Evolutionary conservation across 2,797 vertebrate species (phyloP).

Genomic region (Sciurus carolinensis): DNA sequence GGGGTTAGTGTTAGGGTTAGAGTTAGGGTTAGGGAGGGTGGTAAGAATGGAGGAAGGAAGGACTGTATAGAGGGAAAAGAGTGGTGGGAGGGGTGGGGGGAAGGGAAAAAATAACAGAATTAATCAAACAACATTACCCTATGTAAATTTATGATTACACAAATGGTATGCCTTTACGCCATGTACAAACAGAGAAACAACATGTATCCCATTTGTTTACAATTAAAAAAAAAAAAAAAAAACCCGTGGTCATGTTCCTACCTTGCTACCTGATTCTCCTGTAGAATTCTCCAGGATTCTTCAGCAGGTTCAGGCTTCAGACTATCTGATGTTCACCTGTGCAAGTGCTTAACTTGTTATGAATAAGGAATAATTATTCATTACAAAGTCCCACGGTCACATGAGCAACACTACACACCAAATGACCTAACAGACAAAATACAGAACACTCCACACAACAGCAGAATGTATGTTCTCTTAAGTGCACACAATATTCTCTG

Average conservation of each 20-base stretch:
- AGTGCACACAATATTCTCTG: background rate
- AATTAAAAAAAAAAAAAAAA: too few relatives aligned
- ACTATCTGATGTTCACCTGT: background rate
- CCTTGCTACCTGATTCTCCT: background rate
- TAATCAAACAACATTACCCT: too few relatives aligned
- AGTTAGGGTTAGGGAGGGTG: too few relatives aligned
- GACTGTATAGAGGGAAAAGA: too few relatives aligned
- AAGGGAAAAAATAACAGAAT: too few relatives aligned
- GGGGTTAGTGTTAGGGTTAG: too few relatives aligned
- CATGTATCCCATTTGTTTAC: too few relatives aligned
- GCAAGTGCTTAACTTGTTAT: background rate
- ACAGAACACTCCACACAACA: background rate
- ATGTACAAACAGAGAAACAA: too few relatives aligned
- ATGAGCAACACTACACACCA: background rate
- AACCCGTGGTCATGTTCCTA: background rate
- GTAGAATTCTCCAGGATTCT: background rate
- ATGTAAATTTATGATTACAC: too few relatives aligned
- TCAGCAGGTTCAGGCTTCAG: background rate
- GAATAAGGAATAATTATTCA: background rate
- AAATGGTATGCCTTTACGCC: too few relatives aligned
- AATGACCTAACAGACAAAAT: background rate
- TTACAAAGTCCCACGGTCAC: background rate
- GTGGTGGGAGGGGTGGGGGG: too few relatives aligned
- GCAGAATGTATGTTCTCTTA: background rate
- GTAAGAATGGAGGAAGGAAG: too few relatives aligned